Evolutionary conservation across 2,888 invertebrate species (phyloP), one percentile per base, ranked within the genome.

Genomic region (Mystacides longicornis): DNA sequence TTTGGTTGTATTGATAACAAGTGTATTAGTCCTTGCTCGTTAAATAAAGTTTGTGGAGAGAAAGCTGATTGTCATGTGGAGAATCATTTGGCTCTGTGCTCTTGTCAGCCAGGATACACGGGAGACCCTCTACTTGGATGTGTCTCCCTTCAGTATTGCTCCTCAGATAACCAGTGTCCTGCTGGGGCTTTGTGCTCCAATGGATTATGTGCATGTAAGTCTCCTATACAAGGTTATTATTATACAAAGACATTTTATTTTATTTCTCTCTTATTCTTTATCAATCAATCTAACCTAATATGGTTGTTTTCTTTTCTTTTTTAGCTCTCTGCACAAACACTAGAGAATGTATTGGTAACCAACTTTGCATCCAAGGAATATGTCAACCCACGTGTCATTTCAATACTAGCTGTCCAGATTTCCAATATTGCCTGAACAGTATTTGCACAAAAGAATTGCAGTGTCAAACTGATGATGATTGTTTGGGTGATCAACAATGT

Each of bases 81-180:
- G 61, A 89, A 89, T 68, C 93, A 93, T 65, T 81, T 87, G 49
- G 89, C 89, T 1, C 77, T 88, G 33, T 94, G 94, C 67, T 80
- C 83, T n/a, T 94, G 94, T 68, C 79, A 85, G 63, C 79, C 89
- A 21, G 93, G 93, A 46, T 87, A 82, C 61, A 91, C 91, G 1
- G 93, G 93, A 22, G 89, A 93, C 71, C 89, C 93, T 11, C 85
- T 87, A 58, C 77, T 91, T 59, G 93, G 93, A 14, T 93, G 93
- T 67, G 84, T 88, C 22, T 80, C 85, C 1, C 79, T 93, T 51
- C 89, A 91, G 64, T 90, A 89, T 65, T 94, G 94, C 66, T 84
- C 84, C 49, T 78, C 79, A 54, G 91, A 93, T 62, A 80, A 75
- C 42, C 89, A 91, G 67, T 94, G 94, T 68, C 84, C 91, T 0